These are phyloP conservation scores for Neodon shergylaensis DNA, from an alignment of 2,113 vertebrate genomes.

Conservation along the genomic window DNA sequence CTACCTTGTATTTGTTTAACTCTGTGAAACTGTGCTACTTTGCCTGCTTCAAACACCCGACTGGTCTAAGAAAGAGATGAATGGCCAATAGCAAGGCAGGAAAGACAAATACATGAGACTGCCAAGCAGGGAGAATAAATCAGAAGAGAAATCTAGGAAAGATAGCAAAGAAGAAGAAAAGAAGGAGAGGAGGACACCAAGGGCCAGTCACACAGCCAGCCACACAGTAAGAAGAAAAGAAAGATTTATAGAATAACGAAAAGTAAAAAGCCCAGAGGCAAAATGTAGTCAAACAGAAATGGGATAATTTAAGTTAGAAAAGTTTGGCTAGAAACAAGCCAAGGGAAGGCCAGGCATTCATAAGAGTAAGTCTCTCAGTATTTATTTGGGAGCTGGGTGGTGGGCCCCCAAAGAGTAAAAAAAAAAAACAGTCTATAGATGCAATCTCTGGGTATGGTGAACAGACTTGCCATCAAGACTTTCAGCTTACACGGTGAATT, in stretches of 20 bases:
- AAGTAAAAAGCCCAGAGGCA: neutral
- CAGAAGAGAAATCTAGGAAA: neutral
- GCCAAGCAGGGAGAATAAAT: neutral
- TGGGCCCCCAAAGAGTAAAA: neutral
- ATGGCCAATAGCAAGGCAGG: neutral
- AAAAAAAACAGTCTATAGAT: conserved; percentile 6
- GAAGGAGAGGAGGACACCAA: neutral
- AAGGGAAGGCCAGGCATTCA: neutral
- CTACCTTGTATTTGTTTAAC: neutral
- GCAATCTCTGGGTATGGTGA: neutral
- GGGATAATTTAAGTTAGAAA: neutral
- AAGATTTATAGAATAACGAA: neutral
- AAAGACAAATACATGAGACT: neutral
- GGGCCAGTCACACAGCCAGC: neutral
- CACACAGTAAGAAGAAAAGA: neutral
- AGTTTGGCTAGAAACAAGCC: neutral
- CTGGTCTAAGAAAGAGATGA: neutral
- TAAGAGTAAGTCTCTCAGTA: neutral
- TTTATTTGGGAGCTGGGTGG: neutral
- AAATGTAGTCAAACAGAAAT: neutral
- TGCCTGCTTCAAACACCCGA: neutral
- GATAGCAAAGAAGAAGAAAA: neutral
- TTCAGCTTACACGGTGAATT: neutral
- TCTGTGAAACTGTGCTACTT: neutral
- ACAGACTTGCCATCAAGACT: neutral